Conservation (phyloP, 2,113 vertebrate species). For the Pelecanus crispus region DNA sequence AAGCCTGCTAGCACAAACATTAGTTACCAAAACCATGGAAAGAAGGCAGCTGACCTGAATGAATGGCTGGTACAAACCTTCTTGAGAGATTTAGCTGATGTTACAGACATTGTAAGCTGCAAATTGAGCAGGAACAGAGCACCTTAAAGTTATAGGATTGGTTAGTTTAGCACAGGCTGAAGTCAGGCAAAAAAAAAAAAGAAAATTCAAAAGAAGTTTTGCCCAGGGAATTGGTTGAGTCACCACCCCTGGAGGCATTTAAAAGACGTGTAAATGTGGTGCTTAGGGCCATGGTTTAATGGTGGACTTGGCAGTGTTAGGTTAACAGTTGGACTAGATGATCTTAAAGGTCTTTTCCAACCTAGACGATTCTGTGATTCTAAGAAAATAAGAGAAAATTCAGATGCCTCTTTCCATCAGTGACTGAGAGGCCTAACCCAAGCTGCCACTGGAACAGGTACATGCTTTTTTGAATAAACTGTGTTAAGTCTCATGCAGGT, state of each 20-base stretch:
- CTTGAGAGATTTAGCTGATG: background rate
- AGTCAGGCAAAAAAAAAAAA: background rate
- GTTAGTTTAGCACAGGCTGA: background rate
- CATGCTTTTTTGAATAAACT: background rate
- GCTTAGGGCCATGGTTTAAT: background rate
- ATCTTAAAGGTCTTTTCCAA: background rate
- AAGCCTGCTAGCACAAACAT: background rate
- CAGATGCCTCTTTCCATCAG: background rate
- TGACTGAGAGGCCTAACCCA: too few relatives aligned
- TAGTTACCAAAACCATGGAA: background rate
- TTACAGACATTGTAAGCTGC: background rate
- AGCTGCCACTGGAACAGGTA: background rate
- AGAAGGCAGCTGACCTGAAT: background rate
- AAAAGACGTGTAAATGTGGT: background rate
- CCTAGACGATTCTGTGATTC: background rate
- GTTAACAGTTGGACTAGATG: background rate
- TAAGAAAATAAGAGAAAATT: background rate
- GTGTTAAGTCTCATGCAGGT: background rate
- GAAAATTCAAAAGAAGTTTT: background rate
- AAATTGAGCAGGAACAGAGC: background rate
- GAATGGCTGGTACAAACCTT: background rate
- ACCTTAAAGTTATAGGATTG: background rate
- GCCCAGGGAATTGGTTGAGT: background rate
- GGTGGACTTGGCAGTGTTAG: background rate
- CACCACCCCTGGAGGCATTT: background rate